Evolutionary conservation across 2,888 invertebrate genomes (phyloP), one percentile per base, ranked within the genome.

Genomic region (Psylliodes chrysocephalus): DNA sequence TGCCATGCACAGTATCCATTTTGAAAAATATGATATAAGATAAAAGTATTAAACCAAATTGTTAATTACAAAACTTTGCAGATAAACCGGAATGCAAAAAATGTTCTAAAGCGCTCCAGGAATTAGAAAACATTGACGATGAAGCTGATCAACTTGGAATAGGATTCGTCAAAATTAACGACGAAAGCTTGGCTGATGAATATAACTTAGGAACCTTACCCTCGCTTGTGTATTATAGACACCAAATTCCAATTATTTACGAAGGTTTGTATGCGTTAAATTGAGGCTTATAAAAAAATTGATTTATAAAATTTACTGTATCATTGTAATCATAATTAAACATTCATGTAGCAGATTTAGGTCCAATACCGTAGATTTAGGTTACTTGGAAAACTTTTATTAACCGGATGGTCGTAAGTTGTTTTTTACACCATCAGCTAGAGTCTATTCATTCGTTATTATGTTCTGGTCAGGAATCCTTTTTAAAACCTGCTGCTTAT

Each of bases 61-160:
- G 2, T 14, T 35, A 35, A 47, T 5, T 28, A 1, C n/a, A 44
- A 28, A 33, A n/a, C 40, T n/a, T 59, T 59, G 19, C 86, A 96
- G 96, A 95, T 85, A 95, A 94, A 82, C 93, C 93, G 60, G 94
- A 94, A 82, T 95, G 95, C 85, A 93, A 94, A 81, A 94, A 92
- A 84, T 95, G 95, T 82, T 89, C 93, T 64, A 95, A 93, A 84
- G 95, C 94, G 60, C 86, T 95, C 68, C 91, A 92, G 83, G 95
- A 95, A 83, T 82, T 96, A 82, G 95, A 96, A 83, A 95, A 95
- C 84, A 95, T 96, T 79, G 95, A 95, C 79, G 95, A 96, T 78
- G 95, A 96, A 82, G 95, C 95, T 30, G 95, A 95, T 83, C 94
- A 95, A 82, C 87, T 96, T 70, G 95, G 94, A 68, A 95, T 96